Percentiles rank a stretch among this genome's conserved stretches.
Evolutionary conservation across 2,888 invertebrate genomes (phyloP).

Genomic region (Lissonota sp.): DNA sequence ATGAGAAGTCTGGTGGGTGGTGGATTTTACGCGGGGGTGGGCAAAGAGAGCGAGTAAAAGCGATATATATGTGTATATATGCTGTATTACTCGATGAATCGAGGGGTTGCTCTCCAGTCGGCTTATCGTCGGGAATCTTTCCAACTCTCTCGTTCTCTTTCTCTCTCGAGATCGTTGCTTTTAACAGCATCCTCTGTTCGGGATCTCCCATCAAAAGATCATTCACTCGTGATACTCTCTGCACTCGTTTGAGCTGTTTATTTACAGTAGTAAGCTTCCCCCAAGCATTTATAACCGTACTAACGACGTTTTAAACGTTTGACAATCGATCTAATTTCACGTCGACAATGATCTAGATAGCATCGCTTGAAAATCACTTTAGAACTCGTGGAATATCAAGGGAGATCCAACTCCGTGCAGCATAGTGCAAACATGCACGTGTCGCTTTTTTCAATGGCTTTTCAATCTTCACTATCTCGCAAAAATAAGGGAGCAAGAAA

Average conservation of each 20-base stretch:
- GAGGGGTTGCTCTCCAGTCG: constrained; percentile 62
- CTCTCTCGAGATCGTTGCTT: constrained; percentile 47
- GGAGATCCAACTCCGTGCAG: too few relatives aligned
- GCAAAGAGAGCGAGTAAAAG: constrained; percentile 37
- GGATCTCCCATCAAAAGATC: constrained; percentile 62
- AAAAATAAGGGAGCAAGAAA: neutral
- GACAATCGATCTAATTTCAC: constrained; percentile 44
- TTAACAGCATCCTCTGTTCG: constrained; percentile 57
- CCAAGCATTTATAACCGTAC: constrained; percentile 7
- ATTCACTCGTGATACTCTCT: constrained; percentile 59
- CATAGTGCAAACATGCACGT: neutral
- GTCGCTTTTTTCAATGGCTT: neutral
- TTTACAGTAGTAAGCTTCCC: constrained; percentile 43
- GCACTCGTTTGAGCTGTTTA: constrained; percentile 59
- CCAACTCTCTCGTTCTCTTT: constrained; percentile 51
- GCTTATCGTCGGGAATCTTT: constrained; percentile 74
- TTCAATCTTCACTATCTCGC: neutral
- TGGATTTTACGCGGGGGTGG: constrained; percentile 49
- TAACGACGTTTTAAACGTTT: constrained; percentile 40
- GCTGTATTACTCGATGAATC: constrained; percentile 27
- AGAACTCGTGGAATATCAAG: neutral
- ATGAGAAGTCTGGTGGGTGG: constrained; percentile 47
- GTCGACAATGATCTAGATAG: constrained; percentile 26
- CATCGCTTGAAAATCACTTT: constrained; percentile 32
- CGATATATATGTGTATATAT: constrained; percentile 28